Evolutionary conservation across 1,140 invertebrate species (phyloP), one percentile per base, ranked within the genome.

Genomic region (Manduca sexta): DNA sequence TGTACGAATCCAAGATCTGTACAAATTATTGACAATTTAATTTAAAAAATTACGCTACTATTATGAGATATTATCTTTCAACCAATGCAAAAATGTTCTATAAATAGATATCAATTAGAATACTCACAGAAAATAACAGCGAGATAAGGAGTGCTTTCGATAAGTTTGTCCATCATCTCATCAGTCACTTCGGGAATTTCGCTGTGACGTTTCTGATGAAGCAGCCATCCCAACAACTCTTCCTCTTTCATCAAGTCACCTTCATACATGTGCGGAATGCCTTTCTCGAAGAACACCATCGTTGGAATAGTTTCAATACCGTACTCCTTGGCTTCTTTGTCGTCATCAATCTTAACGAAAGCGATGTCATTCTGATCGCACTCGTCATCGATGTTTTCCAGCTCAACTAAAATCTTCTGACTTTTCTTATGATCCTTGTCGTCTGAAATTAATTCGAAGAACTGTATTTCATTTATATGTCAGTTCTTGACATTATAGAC

Each of bases 311-410:
- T 81, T 57, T 95, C 94, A 62, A 96, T 95, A 41, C 95, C 95
- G 70, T 95, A 96, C 79, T 96, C 95, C 70, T 94, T 94, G 16
- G 95, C 95, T 85, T 97, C 94, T 44, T 92, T 91, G 49, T 92
- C 90, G 64, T 97, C 94, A 69, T 95, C 93, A 55, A 97, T 97
- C 79, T 98, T 98, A 1, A 97, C 95, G 75, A 98, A 96, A 13
- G 93, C 93, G 63, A 98, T 97, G 64, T 94, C 93, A 71, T 95
- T 94, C 71, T 94, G 91, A 83, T 97, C 95, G 80, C 94, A 96
- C 74, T 97, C 95, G 77, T 97, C 95, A 71, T 97, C 95, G 62
- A 98, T 97, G 69, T 96, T 97, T 88, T 97, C 96, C 62, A 98
- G 83, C 84, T 97, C 95, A 21, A 88, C 82, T 37, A 98, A 86